Base-by-base conservation (phyloP, 2,113 vertebrate genomes). In the Myrmecobius fasciatus region DNA sequence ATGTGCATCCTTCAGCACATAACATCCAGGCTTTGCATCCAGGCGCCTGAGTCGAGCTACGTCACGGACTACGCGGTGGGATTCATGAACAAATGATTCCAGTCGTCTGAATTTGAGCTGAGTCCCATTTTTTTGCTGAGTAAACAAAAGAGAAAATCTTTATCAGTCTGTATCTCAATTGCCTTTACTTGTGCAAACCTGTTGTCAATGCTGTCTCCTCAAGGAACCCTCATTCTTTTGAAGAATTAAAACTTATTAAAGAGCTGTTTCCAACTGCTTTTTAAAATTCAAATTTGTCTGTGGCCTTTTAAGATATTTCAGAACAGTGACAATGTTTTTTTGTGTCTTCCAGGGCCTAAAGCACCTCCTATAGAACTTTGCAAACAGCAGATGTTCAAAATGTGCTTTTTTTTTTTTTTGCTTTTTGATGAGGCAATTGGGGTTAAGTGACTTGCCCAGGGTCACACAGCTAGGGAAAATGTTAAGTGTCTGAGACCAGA, bases 41-140 rank as follows among this genome's bases (percentile, higher is more conserved):
- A 98, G 95, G 43, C 99, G 98, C n/a, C 91, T 94, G 90, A 99
- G 97, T 0, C 99, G 98, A 0, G 94, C 97, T 0, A 98, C 97
- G 92, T 99, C 99, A 0, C 99, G 97, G 8, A 98, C 95, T 24
- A 97, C 98, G 83, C 97, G 98, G 96, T 98, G 99, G 0, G 99
- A 99, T 49, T 99, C 98, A 54, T 97, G 98, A 20, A 99, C 94
- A 56, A 99, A 99, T 3, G 99, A 98, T 94, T 99, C 99, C 51
- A 99, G 98, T 36, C 99, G 99, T 92, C 99, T 99, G 96, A 99
- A 99, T 94, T 98, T 99, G 28, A 99, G 89, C 7, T 98, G 97
- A 46, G 99, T 99, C 25, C 99, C 99, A 89, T 97, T 99, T 47
- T 98, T 98, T 17, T 98, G 95, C 99, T 99, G 91, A 48, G 1